Evolutionary conservation across 2,113 vertebrate genomes (phyloP).

Genomic region (Numenius arquata): DNA sequence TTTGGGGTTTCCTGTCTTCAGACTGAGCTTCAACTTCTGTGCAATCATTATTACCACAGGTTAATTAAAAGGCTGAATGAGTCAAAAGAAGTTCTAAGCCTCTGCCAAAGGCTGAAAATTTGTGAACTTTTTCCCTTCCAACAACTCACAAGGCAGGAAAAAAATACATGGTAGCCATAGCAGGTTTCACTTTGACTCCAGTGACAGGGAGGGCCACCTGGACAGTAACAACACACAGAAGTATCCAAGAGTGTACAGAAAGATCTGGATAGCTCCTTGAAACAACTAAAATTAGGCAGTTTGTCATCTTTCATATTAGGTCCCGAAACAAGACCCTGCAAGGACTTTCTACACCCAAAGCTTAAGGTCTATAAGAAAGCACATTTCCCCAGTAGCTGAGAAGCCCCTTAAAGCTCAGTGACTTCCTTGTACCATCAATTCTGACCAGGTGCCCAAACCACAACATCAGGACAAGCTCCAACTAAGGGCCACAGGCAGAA

Average conservation of each 20-base stretch:
- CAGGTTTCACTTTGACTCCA: background rate
- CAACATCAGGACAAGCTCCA: background rate
- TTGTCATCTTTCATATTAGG: background rate
- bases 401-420: background rate
- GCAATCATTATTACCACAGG: background rate
- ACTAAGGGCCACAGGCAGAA: background rate
- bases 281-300: background rate
- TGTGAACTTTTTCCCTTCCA: background rate
- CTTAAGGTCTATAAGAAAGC: background rate
- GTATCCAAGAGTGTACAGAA: background rate
- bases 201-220: background rate
- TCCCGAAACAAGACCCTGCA: background rate
- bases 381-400: background rate
- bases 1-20: background rate
- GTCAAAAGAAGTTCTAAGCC: background rate
- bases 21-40: background rate
- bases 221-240: background rate
- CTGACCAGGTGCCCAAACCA: background rate
- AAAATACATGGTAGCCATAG: background rate
- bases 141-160: background rate
- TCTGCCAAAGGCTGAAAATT: background rate
- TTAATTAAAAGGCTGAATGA: background rate
- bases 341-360: background rate
- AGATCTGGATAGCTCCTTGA: background rate
- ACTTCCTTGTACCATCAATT: background rate